Base-by-base conservation (phyloP, 2,113 vertebrate genomes). In the Anguilla japonica region DNA sequence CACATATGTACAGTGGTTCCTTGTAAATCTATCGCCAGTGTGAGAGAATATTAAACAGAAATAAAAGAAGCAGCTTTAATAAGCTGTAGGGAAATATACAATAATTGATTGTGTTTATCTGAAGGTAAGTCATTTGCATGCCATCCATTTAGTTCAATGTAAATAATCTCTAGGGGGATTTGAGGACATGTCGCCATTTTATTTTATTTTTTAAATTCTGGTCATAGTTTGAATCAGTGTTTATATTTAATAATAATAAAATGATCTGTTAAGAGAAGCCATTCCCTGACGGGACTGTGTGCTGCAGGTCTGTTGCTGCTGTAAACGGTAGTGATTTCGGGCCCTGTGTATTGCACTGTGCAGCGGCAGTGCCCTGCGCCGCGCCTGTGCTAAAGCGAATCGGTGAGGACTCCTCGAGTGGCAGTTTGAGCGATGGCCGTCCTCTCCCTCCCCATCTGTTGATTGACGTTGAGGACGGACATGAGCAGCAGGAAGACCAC, bases 401-500 rank as follows among this genome's bases (percentile, higher is more conserved):
- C 88, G 39, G 88, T 90, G 43, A 91, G 89, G 2, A 92, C 89
- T 41, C 86, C 90, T 16, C 89, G 91, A 26, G 92, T 85, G 60
- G 88, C 87, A 0, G 86, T 43, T 1, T 88, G 88, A 0, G 57
- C 71, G 26, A 90, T 79, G 43, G 39, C 91, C 67, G 89, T 88
- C 18, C 91, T 89, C 11, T 94, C 95, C 79, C 94, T 92, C 41
- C 82, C 92, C 87, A 96, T 95, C 89, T 96, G 95, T 91, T 96
- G 96, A 89, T 94, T 95, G 88, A 95, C 95, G 88, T 95, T 97
- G 87, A 97, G 93, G 67, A 95, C 89, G 34, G 94, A 96, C 89
- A 95, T 95, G 4, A 97, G 91, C 56, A 98, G 94, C 85, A 97
- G 94, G 82, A 96, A 92, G 82, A 97, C 94, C 88, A 96, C 95